These are phyloP conservation scores for Gryllus bimaculatus DNA, from an alignment of 1,140 invertebrate genomes.

Conservation along the genomic window DNA sequence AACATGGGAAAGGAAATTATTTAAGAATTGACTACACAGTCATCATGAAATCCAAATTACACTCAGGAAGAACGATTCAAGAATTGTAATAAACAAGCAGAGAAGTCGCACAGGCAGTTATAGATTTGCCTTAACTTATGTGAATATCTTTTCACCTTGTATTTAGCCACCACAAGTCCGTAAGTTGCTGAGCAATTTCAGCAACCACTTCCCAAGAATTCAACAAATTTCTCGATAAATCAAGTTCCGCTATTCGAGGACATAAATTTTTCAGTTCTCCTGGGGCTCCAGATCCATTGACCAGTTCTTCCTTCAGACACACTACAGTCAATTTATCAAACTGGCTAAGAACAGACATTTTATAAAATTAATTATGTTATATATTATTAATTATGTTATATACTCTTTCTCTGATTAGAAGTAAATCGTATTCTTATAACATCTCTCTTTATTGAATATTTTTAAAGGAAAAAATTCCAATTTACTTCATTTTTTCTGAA, in stretches of 20 bases:
- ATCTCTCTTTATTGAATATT: neutral
- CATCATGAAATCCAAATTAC: neutral
- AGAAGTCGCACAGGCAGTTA: too few relatives aligned
- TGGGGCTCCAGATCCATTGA: slow-evolving; percentile 13
- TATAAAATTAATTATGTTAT: neutral
- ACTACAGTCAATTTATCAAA: slow-evolving; percentile 13
- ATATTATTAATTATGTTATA: neutral
- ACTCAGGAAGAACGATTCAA: too few relatives aligned
- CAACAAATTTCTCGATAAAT: slow-evolving; percentile 16
- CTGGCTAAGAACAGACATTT: slow-evolving; percentile 13
- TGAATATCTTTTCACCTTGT: slow-evolving; percentile 2
- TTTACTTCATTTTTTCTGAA: too few relatives aligned
- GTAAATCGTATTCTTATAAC: neutral
- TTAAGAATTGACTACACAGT: neutral
- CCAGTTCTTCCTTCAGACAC: neutral
- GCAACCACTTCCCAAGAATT: slow-evolving; percentile 16
- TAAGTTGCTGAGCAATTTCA: slow-evolving; percentile 14
- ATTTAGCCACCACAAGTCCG: slow-evolving; percentile 2
- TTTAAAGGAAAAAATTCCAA: too few relatives aligned
- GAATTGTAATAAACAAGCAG: too few relatives aligned
- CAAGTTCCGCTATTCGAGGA: slow-evolving; percentile 14
- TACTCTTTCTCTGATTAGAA: neutral
- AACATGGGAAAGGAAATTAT: neutral
- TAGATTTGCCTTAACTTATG: too few relatives aligned
- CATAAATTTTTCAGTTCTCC: slow-evolving; percentile 11